Evolutionary conservation across 2,113 vertebrate genomes (phyloP), one percentile per base, ranked within the genome.

Genomic region (Otocyon megalotis): DNA sequence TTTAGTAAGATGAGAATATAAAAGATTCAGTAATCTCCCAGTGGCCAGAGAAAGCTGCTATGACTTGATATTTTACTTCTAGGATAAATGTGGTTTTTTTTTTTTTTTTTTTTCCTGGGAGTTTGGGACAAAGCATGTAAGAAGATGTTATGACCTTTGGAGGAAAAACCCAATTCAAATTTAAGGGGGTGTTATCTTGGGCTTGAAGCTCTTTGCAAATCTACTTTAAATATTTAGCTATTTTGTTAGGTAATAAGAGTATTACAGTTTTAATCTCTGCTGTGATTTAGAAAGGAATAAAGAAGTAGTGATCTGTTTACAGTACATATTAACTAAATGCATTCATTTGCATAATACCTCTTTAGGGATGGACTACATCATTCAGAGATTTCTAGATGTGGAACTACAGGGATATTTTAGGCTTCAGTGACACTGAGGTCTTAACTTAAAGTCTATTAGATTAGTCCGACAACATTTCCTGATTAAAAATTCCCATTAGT

Each of bases 391-490:
- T 98, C 93, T 95, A 93, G 32, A 90, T 92, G 95, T 97, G 88
- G 88, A 97, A 96, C 72, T 86, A 22, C 80, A 69, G 56, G 90
- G 87, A 71, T 95, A 85, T 97, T 98, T 98, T 97, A 91, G 84
- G 96, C 96, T 98, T 97, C 96, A 69, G 72, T 92, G 97, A 97
- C 85, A 97, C 82, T 93, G 87, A 97, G 87, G 71, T 97, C 93
- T 97, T 98, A 97, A 96, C 98, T 95, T 97, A 93, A 83, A 98
- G 84, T 98, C 96, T 95, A 98, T 98, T 94, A 96, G 98, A 98
- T 96, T 98, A 98, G 95, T 62, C 58, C 4, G 14, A 97, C 93
- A 97, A 94, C 96, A 97, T 97, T 98, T 97, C 77, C 93, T 96
- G 96, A 97, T 98, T 98, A 98, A 96, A 97, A 98, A 96, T 85